phyloP scores from a whole-genome alignment of 2,888 invertebrate species.

The Phortica magna region DNA sequence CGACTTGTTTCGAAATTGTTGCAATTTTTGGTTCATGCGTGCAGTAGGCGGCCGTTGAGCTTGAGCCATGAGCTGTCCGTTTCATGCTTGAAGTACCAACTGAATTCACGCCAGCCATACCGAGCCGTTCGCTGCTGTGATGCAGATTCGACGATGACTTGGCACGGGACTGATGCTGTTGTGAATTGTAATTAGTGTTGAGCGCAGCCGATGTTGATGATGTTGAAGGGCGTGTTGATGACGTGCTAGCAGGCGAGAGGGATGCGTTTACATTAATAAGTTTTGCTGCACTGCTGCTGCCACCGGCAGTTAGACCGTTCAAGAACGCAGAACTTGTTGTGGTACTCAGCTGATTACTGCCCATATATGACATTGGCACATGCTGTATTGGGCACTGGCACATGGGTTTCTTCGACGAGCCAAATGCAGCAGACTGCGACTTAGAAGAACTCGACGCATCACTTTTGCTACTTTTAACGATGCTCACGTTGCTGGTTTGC shows the following conservation, averaged over 20 bases:
- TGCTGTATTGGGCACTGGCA: slow-evolving; percentile 78
- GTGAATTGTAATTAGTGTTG: slow-evolving; percentile 58
- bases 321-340: slow-evolving; percentile 58
- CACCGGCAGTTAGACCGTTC: slow-evolving; percentile 53
- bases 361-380: slow-evolving; percentile 79
- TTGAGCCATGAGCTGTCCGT: slow-evolving; percentile 50
- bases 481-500: slow-evolving; percentile 52
- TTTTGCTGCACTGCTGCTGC: slow-evolving; percentile 51
- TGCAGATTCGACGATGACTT: slow-evolving; percentile 65
- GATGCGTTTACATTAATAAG: background rate
- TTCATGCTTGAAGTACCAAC: slow-evolving; percentile 40
- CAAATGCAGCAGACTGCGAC: slow-evolving; percentile 21
- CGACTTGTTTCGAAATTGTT: slow-evolving; percentile 77
- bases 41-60: slow-evolving; percentile 54
- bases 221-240: slow-evolving; percentile 42
- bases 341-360: slow-evolving; percentile 72
- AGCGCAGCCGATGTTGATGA: slow-evolving; percentile 36
- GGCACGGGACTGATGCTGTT: slow-evolving; percentile 51
- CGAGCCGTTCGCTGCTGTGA: slow-evolving; percentile 26
- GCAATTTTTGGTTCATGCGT: slow-evolving; percentile 75
- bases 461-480: slow-evolving; percentile 48
- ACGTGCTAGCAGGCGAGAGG: slow-evolving; percentile 55
- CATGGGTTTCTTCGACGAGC: slow-evolving; percentile 73
- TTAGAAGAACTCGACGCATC: slow-evolving; percentile 21
- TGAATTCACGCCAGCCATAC: background rate